These are phyloP conservation scores for Ephydatia muelleri DNA, from an alignment of 37 sponge, comb jelly and placozoan genomes.

Conservation along the genomic window DNA sequence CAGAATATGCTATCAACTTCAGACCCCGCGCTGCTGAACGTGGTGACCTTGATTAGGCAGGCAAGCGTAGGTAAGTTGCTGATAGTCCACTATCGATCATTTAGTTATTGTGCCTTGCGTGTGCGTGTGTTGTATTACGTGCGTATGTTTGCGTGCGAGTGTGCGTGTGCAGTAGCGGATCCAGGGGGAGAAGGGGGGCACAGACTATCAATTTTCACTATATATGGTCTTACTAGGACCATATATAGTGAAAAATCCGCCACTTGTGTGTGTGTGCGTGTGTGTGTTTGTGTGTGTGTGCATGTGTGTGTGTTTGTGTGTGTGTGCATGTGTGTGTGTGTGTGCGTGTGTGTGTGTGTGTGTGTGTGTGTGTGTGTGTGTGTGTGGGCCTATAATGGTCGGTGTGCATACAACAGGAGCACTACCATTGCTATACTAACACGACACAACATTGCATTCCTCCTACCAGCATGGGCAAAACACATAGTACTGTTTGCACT, in stretches of 20 bases:
- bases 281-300: conserved; percentile 1
- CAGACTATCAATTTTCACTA: too few species aligned
- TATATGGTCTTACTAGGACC: too few species aligned
- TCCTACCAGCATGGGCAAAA: too few species aligned
- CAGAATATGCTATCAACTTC: neutral
- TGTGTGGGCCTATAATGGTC: too few species aligned
- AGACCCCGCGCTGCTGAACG: neutral
- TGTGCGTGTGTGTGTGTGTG: neutral
- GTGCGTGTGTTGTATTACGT: neutral
- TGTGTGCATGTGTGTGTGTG: neutral
- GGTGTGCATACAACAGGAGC: too few species aligned
- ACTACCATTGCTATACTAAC: too few species aligned
- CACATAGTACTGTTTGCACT: too few species aligned
- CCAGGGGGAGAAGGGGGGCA: too few species aligned
- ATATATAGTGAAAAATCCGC: too few species aligned
- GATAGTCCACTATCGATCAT: neutral
- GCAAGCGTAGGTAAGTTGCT: neutral
- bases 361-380: neutral
- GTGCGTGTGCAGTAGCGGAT: too few species aligned
- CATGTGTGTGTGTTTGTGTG: neutral
- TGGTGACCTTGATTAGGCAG: neutral
- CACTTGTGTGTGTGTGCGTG: neutral
- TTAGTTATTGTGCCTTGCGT: neutral
- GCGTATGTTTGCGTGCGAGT: neutral
- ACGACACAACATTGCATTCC: too few species aligned